Conservation (phyloP, 2,797 vertebrate genomes). For the Takifugu ocellatus region DNA sequence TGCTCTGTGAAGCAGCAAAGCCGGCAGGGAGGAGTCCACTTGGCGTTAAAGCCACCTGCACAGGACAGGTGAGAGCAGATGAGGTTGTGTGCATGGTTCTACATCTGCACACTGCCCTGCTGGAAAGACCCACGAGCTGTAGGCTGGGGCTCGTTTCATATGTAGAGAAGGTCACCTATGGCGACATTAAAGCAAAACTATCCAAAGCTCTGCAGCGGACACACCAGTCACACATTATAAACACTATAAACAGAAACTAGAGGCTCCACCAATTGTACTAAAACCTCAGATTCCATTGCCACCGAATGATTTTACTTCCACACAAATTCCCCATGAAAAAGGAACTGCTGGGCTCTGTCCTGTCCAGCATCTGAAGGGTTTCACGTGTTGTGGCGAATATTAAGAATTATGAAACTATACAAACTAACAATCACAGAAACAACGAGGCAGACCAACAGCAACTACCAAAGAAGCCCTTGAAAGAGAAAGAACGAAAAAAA, state of each 20-base stretch:
- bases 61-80: background rate
- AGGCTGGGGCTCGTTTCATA: background rate
- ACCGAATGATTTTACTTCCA: background rate
- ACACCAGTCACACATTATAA: too few species aligned
- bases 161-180: background rate
- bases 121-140: background rate
- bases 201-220: background rate
- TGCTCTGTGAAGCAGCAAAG: background rate
- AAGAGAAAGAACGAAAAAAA: too few species aligned
- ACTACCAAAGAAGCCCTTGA: too few species aligned
- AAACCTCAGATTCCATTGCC: constrained; percentile 1
- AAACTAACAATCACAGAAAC: too few species aligned
- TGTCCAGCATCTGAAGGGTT: too few species aligned
- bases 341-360: background rate
- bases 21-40: background rate
- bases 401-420: too few species aligned
- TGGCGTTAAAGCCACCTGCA: background rate
- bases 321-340: background rate
- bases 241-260: too few species aligned
- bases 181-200: background rate
- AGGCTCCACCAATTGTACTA: background rate
- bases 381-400: too few species aligned
- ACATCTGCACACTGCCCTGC: background rate
- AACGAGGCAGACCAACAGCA: too few species aligned
- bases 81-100: background rate